Evolutionary conservation across 2,113 vertebrate genomes (phyloP).

Genomic region (Pollimyrus isidori): DNA sequence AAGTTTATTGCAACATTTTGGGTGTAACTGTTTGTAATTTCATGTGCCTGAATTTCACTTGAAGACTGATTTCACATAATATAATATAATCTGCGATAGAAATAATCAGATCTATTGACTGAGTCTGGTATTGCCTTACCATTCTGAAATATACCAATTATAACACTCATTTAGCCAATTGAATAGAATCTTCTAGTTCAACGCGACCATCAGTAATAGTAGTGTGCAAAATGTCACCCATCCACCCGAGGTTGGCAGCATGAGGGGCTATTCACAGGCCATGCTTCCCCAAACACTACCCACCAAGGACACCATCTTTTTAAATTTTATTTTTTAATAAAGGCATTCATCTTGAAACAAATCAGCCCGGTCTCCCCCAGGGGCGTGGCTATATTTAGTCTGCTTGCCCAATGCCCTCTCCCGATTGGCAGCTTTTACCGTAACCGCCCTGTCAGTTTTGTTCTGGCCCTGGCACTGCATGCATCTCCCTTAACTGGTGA

Average conservation of each 20-base stretch:
- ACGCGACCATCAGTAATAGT: not conserved
- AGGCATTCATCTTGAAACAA: not conserved
- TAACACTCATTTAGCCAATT: not conserved
- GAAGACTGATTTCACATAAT: not conserved
- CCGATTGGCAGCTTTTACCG: not conserved
- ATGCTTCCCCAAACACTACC: not conserved
- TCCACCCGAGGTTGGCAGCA: not conserved
- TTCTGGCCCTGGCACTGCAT: not conserved
- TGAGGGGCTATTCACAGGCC: not conserved
- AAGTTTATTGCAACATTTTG: not conserved
- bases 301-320: not conserved
- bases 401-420: not conserved
- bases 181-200: not conserved
- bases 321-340: not conserved
- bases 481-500: not conserved
- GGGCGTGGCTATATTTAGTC: not conserved
- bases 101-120: not conserved
- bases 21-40: not conserved
- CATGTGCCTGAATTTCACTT: not conserved
- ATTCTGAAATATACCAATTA: not conserved
- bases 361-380: not conserved
- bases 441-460: not conserved
- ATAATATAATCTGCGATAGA: not conserved
- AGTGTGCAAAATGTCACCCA: not conserved
- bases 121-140: not conserved